Conservation (phyloP, 2,113 vertebrate species). For the Hippocampus barbouri region DNA sequence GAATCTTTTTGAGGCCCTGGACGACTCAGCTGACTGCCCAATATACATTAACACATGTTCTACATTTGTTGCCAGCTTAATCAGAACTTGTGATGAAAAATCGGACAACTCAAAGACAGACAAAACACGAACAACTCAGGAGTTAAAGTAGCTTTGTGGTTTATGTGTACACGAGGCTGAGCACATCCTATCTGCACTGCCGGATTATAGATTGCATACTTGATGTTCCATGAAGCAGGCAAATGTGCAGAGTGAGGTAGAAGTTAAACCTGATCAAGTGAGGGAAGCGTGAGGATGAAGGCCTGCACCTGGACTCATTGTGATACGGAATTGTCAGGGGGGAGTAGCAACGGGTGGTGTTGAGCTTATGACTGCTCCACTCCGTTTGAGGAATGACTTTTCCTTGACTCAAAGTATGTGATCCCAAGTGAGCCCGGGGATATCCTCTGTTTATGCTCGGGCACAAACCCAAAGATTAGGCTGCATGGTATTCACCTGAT, state of each 20-base stretch:
- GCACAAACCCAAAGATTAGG: conserved; percentile 65
- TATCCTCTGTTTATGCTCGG: conserved; percentile 71
- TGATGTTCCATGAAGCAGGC: conserved; percentile 9
- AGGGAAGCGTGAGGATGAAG: conserved; percentile 2
- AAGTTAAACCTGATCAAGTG: not conserved
- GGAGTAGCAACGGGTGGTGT: conserved; percentile 27
- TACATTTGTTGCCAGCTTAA: not conserved
- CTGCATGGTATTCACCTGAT: conserved; percentile 69
- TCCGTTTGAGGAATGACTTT: conserved; percentile 66
- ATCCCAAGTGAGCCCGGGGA: conserved; percentile 59
- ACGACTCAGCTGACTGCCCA: not conserved
- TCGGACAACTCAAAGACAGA: not conserved
- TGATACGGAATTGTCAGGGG: conserved; percentile 14
- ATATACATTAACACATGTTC: conserved; percentile 2
- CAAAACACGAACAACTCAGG: not conserved
- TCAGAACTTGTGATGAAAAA: conserved; percentile 15
- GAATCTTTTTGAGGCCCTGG: not conserved
- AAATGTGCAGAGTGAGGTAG: conserved; percentile 3
- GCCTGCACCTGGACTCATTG: conserved; percentile 10
- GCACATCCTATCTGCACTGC: conserved; percentile 2
- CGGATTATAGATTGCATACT: conserved; percentile 7
- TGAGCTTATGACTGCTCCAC: conserved; percentile 45
- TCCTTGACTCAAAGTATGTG: conserved; percentile 66
- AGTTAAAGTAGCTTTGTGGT: not conserved
- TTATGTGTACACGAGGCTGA: not conserved